Evolutionary conservation across 2,797 vertebrate genomes (phyloP), one percentile per base, ranked within the genome.

Genomic region (Streptopelia turtur): DNA sequence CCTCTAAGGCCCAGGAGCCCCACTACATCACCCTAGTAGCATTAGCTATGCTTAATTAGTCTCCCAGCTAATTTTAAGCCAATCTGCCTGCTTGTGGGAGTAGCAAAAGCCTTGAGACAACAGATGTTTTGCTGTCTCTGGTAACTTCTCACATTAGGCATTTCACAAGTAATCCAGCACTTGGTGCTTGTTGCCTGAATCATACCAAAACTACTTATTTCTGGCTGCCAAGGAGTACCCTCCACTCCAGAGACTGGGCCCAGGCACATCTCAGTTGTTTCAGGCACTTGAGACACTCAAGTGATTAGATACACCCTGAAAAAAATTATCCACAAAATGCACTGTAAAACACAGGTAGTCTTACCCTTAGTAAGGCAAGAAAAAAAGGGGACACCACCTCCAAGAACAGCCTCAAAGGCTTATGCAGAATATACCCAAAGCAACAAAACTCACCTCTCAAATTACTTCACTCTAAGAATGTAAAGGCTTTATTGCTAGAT

Each of bases 41-140:
- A 75, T 78, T 59, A 82, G 49, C 66, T 64, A 30, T 16, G 5
- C 39, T 66, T 78, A 33, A 80, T 76, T 74, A 23, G 49, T 47
- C 49, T 79, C 52, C 20, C 57, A 75, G 50, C 66, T 64, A 30
- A 68, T 60, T 93, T 68, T 81, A 85, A 89, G 79, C 31, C n/a
- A 27, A 24, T 60, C 33, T 59, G 18, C 35, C 45, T 71, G 37
- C 75, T 56, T 64, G 11, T 37, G n/a, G 35, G 35, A 84, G 33
- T 13, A 75, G 59, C 24, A 68, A 91, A 91, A 81, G 12, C 84
- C 22, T 21, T 14, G 57, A 69, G 25, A 55, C 65, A 86, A 87
- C 75, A 90, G 56, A 75, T 84, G 66, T 63, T 84, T 30, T 55
- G 22, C 60, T 16, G 5, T 49, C 43, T 79, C 49, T 6, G 16